Conservation (phyloP, 1,140 invertebrate genomes). For the Calosoma granatense region DNA sequence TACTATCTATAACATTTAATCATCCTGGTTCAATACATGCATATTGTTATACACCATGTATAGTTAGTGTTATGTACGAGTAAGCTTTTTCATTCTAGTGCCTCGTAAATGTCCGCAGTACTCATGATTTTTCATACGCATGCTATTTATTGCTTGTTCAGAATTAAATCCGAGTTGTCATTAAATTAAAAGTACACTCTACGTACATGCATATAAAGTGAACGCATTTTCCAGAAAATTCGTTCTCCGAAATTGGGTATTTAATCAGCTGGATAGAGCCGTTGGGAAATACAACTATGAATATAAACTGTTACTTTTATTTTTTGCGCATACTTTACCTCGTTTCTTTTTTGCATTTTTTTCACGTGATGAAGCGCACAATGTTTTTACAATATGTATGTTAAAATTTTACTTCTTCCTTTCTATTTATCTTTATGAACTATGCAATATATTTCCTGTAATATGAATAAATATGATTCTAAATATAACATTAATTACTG, state of each 20-base stretch:
- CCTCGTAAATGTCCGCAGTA: too few species aligned
- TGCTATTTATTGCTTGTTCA: neutral
- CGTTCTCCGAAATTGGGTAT: neutral
- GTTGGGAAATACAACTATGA: conserved; percentile 5
- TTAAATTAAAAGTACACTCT: neutral
- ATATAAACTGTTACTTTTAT: conserved; percentile 8
- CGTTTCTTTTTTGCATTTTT: neutral
- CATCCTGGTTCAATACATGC: too few species aligned
- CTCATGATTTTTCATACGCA: too few species aligned
- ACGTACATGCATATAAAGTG: neutral
- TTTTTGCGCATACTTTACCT: neutral
- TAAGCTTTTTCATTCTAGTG: too few species aligned
- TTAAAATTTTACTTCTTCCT: neutral
- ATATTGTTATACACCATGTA: too few species aligned
- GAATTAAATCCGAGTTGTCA: neutral
- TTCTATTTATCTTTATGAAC: too few species aligned
- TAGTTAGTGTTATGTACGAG: too few species aligned
- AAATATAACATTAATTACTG: neutral
- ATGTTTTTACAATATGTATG: neutral
- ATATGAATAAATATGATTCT: neutral
- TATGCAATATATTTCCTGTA: neutral
- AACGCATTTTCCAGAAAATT: neutral
- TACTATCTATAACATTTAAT: too few species aligned
- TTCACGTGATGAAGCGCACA: neutral
- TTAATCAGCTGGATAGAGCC: conserved; percentile 4